phyloP scores from a whole-genome alignment of 2,113 vertebrate genomes.

The Colistium nudipinnis region DNA sequence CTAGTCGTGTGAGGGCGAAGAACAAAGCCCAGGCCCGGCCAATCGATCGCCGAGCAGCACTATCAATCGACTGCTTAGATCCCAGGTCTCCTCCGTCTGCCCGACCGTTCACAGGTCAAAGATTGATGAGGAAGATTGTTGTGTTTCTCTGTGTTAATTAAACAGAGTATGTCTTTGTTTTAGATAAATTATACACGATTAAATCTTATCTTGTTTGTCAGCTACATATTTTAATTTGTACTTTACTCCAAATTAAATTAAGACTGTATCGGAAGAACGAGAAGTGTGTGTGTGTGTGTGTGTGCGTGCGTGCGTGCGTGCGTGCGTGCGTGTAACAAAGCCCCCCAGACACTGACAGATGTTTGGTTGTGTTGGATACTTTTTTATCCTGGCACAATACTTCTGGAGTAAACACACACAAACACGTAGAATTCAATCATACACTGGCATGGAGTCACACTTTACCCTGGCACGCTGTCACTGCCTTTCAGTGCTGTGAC shows the following conservation, averaged over 20 bases:
- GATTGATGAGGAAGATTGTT: constrained; percentile 68
- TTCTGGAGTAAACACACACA: constrained; percentile 38
- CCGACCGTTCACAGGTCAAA: constrained; percentile 49
- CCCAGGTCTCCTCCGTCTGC: constrained; percentile 63
- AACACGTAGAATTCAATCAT: constrained; percentile 51
- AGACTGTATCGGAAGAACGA: constrained; percentile 3
- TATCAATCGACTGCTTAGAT: constrained; percentile 69
- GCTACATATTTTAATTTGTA: constrained; percentile 41
- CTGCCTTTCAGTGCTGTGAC: constrained; percentile 55
- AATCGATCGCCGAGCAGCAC: constrained; percentile 70
- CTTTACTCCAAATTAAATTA: background rate
- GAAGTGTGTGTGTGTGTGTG: background rate
- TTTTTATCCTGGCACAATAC: constrained; percentile 52
- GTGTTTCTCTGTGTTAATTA: constrained; percentile 47
- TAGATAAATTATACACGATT: constrained; percentile 34
- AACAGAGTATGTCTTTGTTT: constrained; percentile 32
- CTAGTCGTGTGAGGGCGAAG: constrained; percentile 69
- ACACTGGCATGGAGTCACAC: constrained; percentile 58
- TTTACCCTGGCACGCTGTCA: constrained; percentile 58
- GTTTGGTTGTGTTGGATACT: constrained; percentile 54
- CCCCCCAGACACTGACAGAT: constrained; percentile 38
- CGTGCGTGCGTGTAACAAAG: constrained; percentile 30
- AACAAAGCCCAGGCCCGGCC: constrained; percentile 69
- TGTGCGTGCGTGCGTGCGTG: background rate
- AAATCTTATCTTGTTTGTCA: constrained; percentile 43